Conservation (phyloP, 2,113 vertebrate species). For the Nerophis ophidion region DNA sequence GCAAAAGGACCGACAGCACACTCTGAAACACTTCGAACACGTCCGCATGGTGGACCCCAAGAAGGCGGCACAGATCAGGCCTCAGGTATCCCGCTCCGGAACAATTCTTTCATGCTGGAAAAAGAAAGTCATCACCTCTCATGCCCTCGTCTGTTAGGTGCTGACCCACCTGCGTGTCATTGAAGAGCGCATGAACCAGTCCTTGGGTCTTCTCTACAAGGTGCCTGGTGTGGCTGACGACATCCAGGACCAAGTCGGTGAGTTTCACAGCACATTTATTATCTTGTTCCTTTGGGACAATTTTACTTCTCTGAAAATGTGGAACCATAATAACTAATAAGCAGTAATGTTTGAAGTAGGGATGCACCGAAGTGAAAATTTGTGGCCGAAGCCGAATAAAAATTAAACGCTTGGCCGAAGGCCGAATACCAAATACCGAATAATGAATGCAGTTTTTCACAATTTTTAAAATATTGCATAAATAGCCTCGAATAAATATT, state of each 20-base stretch:
- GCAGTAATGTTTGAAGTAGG: not conserved
- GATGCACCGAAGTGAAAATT: too few species aligned
- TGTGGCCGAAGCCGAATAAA: too few species aligned
- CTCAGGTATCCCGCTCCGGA: slow-evolving; percentile 76
- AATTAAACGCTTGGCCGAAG: too few species aligned
- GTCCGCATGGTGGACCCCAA: slow-evolving; percentile 97
- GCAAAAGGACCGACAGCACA: slow-evolving; percentile 96
- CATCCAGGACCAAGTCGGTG: slow-evolving; percentile 98
- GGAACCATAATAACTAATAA: too few species aligned
- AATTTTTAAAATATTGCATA: too few species aligned
- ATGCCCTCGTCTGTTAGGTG: slow-evolving; percentile 69
- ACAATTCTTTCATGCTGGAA: not conserved
- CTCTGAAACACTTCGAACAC: slow-evolving; percentile 94
- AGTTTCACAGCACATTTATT: slow-evolving; percentile 40
- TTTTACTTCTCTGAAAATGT: not conserved
- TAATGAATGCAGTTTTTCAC: too few species aligned
- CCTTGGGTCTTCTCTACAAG: slow-evolving; percentile 93
- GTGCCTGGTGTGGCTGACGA: slow-evolving; percentile 90
- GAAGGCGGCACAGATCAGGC: slow-evolving; percentile 96
- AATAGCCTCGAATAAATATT: too few species aligned
- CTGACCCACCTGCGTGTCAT: slow-evolving; percentile 97
- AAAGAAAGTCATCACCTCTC: not conserved
- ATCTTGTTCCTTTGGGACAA: not conserved
- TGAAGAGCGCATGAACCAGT: slow-evolving; percentile 98
- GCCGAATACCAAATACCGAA: too few species aligned